Evolutionary conservation across 2,797 vertebrate species (phyloP), one percentile per base, ranked within the genome.

Genomic region (Schizopygopsis malacanthus): DNA sequence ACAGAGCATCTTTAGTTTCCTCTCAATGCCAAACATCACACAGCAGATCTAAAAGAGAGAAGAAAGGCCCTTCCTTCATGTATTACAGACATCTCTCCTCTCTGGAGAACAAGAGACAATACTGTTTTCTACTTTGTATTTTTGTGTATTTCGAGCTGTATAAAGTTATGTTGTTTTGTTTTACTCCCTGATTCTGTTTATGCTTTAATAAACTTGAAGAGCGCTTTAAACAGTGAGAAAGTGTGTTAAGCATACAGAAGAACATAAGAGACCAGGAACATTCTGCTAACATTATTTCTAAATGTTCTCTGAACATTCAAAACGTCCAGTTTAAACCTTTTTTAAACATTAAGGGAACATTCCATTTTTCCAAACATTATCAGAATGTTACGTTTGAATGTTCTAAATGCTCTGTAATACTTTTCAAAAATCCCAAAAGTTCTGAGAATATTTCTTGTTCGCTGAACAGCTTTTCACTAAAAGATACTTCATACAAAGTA

Each of bases 151-250:
- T 84, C 50, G 67, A 86, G 87, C 84, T 84, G 85, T 88, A 87
- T 67, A 88, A 39, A 81, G 20, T 87, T 79, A 28, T 70, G 83
- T 82, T 88, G 43, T 65, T 83, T 50, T 59, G 37, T 76, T 87
- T 63, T 81, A 69, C 82, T 86, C 71, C 83, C 84, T 82, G 52
- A 67, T 82, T 52, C 22, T 52, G 67, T 82, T 87, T 63, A 79
- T 18, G 85, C 87, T 88, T 88, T 88, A 90, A 87, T 90, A 88
- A 88, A 90, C 52, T 82, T 82, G 75, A 37, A 83, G 81, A 87
- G 75, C 25, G 81, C 77, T 90, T 90, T 88, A 81, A 81, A 77
- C 37, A 13, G 4, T 7, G 45, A 61, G 39, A 20, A 16, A 5
- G 71, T 25, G 37, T 81, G 41, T 47, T 39, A 59, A 41, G 37